Conservation (phyloP, 2,113 vertebrate species). For the Tenrec ecaudatus region DNA sequence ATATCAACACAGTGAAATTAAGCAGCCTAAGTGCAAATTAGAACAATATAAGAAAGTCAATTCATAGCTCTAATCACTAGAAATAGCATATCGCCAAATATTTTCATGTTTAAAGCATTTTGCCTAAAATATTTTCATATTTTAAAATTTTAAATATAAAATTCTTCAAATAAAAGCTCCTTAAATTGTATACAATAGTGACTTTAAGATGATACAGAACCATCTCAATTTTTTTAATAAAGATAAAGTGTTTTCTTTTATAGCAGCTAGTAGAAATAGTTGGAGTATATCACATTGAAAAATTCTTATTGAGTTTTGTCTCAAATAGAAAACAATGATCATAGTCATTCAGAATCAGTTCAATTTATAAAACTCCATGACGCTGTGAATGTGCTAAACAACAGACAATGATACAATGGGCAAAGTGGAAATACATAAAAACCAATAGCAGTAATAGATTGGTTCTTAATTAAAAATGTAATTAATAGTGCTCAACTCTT, state of each 20-base stretch:
- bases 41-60: not conserved
- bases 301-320: not conserved
- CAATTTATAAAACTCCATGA: not conserved
- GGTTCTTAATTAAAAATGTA: not conserved
- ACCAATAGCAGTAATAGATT: not conserved
- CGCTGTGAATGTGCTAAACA: not conserved
- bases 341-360: not conserved
- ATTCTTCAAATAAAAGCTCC: not conserved
- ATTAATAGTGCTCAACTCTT: not conserved
- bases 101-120: not conserved
- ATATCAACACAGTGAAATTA: conserved; percentile 2
- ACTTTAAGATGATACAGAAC: not conserved
- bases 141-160: not conserved
- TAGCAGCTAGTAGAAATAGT: not conserved
- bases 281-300: not conserved
- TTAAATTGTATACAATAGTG: not conserved
- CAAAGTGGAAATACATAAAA: not conserved
- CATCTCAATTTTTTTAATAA: not conserved
- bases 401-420: not conserved
- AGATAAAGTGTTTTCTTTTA: not conserved
- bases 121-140: too few relatives aligned
- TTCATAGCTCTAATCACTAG: not conserved
- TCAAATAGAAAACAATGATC: not conserved
- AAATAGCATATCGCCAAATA: not conserved
- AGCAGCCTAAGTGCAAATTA: not conserved